Conservation (phyloP, 1,140 invertebrate genomes). For the Procambarus virginalis region DNA sequence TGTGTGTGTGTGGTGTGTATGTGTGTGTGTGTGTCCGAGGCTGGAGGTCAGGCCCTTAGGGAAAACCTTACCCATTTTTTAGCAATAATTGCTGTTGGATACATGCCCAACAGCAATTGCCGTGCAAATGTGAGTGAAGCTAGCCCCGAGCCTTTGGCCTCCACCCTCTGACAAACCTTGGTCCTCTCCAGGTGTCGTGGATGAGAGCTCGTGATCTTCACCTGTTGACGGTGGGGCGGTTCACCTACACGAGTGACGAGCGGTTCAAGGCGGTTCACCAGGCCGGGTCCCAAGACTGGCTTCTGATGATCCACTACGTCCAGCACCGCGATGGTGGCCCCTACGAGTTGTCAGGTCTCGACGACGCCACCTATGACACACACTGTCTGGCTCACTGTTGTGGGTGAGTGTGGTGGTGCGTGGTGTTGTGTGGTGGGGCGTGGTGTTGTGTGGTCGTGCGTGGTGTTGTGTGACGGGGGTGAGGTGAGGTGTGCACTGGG, state of each 20-base stretch:
- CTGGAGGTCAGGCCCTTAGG: too few relatives aligned
- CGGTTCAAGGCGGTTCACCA: conserved; percentile 78
- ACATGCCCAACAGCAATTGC: too few relatives aligned
- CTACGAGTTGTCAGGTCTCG: conserved; percentile 92
- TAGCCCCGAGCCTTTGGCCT: too few relatives aligned
- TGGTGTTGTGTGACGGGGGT: background rate
- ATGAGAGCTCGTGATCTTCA: conserved; percentile 73
- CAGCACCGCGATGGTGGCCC: conserved; percentile 87
- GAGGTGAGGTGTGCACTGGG: too few relatives aligned
- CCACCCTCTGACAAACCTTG: too few relatives aligned
- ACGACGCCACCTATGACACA: conserved; percentile 89
- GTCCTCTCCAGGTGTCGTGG: conserved; percentile 73
- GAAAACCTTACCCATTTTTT: too few relatives aligned
- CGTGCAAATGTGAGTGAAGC: too few relatives aligned
- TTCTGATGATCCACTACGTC: conserved; percentile 80
- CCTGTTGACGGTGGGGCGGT: conserved; percentile 76
- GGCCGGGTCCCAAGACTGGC: conserved; percentile 79
- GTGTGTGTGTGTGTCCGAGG: too few relatives aligned
- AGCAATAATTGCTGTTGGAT: too few relatives aligned
- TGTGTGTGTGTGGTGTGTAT: too few relatives aligned
- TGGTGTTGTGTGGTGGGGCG: background rate
- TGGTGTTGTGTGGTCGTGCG: background rate
- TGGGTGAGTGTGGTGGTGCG: conserved; percentile 79
- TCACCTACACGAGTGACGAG: conserved; percentile 91
- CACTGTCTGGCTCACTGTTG: conserved; percentile 84